Conservation (phyloP, 2,113 vertebrate genomes). For the Ammodytes dubius region DNA sequence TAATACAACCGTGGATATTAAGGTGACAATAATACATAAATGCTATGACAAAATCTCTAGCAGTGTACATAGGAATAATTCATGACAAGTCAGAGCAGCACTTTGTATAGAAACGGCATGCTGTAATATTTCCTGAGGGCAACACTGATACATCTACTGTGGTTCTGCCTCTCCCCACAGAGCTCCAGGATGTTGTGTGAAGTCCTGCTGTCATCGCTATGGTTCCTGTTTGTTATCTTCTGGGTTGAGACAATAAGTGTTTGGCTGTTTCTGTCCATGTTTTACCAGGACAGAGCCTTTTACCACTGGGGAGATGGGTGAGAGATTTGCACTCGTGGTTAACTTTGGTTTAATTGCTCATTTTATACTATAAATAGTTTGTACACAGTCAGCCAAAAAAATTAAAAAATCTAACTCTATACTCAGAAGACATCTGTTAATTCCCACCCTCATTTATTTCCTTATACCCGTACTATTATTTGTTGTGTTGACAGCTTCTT, state of each 20-base stretch:
- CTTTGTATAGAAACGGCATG: background rate
- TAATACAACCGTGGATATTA: background rate
- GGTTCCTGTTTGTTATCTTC: constrained; percentile 88
- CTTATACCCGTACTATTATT: background rate
- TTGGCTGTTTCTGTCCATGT: constrained; percentile 87
- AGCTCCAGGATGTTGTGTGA: constrained; percentile 85
- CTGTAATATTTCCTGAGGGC: background rate
- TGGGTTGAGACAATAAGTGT: constrained; percentile 89
- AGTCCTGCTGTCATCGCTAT: constrained; percentile 85
- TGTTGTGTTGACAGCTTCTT: background rate
- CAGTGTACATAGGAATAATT: background rate
- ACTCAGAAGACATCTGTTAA: background rate
- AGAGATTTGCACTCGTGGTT: constrained; percentile 16
- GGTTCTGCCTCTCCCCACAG: constrained; percentile 25
- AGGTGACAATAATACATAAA: background rate
- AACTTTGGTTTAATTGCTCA: background rate
- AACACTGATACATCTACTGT: background rate
- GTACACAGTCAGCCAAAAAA: background rate
- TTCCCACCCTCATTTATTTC: background rate
- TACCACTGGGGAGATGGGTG: constrained; percentile 86
- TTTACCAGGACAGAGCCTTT: constrained; percentile 84
- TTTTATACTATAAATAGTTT: background rate
- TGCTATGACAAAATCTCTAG: background rate
- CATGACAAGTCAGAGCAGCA: background rate
- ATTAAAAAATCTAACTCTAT: background rate